Conservation (phyloP, 2,797 vertebrate genomes). For the Morus bassanus region DNA sequence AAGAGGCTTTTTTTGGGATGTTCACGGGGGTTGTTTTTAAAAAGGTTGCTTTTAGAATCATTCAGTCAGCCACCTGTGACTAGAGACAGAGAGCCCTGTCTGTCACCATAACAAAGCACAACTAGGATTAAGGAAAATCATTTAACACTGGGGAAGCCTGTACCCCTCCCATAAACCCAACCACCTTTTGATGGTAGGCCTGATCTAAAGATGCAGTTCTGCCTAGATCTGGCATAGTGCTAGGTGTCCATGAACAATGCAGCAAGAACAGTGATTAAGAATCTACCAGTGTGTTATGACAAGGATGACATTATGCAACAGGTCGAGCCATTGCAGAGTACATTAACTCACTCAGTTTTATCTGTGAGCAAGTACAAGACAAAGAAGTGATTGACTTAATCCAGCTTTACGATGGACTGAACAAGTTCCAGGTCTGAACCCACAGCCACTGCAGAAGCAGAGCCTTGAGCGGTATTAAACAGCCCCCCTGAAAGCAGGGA, state of each 20-base stretch:
- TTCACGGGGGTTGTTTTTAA: too few relatives aligned
- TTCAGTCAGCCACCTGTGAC: too few relatives aligned
- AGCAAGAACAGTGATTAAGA: background rate
- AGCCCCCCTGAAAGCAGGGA: too few relatives aligned
- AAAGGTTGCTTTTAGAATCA: background rate
- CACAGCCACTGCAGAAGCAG: accelerated
- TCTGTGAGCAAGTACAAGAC: background rate
- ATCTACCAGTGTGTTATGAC: accelerated
- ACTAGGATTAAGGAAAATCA: background rate
- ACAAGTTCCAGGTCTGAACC: background rate
- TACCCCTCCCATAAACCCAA: accelerated
- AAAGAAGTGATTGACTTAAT: accelerated
- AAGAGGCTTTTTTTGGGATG: too few relatives aligned
- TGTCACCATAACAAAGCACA: background rate
- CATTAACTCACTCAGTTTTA: accelerated
- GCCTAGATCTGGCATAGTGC: accelerated
- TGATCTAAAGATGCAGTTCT: background rate
- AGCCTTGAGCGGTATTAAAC: accelerated
- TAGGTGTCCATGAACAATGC: background rate
- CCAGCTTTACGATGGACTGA: too few relatives aligned
- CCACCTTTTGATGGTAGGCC: accelerated
- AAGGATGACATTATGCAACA: accelerated
- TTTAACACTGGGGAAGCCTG: too few relatives aligned
- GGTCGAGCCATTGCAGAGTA: accelerated
- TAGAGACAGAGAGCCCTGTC: accelerated